Evolutionary conservation across 2,888 invertebrate genomes (phyloP), one percentile per base, ranked within the genome.

Genomic region (Punctoribates punctum): DNA sequence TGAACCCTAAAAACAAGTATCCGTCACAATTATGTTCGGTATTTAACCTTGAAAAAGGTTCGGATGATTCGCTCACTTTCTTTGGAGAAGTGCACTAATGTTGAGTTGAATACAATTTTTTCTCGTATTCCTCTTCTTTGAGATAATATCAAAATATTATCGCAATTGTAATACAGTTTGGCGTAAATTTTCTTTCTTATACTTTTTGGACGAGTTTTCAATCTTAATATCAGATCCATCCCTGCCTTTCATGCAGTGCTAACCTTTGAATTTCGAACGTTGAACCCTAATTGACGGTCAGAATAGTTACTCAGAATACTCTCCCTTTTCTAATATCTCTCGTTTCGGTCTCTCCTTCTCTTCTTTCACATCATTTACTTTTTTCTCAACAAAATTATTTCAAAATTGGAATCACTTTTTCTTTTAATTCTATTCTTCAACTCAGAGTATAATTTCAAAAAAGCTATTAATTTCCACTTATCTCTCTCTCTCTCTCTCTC

Each of bases 1-100:
- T 17, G 62, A 27, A 29, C 15, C n/a, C 34, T 38, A 67, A 62
- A 67, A 67, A 67, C 65, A 15, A 9, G 65, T 67, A 67, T 67
- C 27, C 38, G 6, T 38, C 20, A 20, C 70, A 70, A 70, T 70
- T 38, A 70, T 70, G 70, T 70, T 70, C 38, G 70, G 70, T 34
- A 70, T 72, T 65, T 72, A 72, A 48, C 72, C 72, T 72, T 72
- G 72, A 48, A 72, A 48, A 48, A 15, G 1, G 34, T 46, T 72
- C n/a, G 1, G 38, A 67, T 29, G 23, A n/a, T n/a, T n/a, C 65
- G 20, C 65, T 60, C 13, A 25, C 60, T 60, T 27, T 60, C 60
- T 60, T 27, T 60, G 17, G n/a, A 60, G 15, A 13, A 29, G 5
- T 29, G 27, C 29, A 29, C 60, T 23, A 60, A 27, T 60, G 60